phyloP scores from a whole-genome alignment of 2,888 invertebrate species.

The Ichneumoninae sp. region DNA sequence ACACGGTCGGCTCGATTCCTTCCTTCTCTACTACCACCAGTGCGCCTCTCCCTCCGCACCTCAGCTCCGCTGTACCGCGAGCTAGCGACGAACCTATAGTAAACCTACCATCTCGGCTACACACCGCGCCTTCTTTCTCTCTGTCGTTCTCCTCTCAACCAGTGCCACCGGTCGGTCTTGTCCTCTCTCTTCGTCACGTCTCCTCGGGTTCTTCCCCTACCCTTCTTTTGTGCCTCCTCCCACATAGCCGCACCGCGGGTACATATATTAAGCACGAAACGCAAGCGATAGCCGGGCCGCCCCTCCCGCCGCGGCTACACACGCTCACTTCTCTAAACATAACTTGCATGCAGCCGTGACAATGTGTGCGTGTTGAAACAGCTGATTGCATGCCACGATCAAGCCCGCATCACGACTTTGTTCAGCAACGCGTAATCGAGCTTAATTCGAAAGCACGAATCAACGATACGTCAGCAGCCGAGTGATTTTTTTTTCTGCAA shows the following conservation, averaged over 20 bases:
- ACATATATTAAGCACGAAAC: slow-evolving; percentile 50
- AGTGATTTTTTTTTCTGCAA: background rate
- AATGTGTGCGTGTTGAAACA: slow-evolving; percentile 21
- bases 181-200: slow-evolving; percentile 35
- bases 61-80: slow-evolving; percentile 21
- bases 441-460: slow-evolving; percentile 8
- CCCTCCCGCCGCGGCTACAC: background rate
- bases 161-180: background rate
- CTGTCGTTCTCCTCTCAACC: background rate
- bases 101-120: slow-evolving; percentile 18
- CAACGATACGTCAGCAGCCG: background rate
- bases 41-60: slow-evolving; percentile 58
- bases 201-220: slow-evolving; percentile 46
- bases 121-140: slow-evolving; percentile 28
- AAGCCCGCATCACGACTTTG: slow-evolving; percentile 19
- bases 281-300: slow-evolving; percentile 49
- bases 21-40: slow-evolving; percentile 64
- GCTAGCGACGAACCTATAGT: slow-evolving; percentile 31
- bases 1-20: slow-evolving; percentile 73
- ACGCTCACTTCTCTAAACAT: background rate
- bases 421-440: slow-evolving; percentile 24
- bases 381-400: slow-evolving; percentile 31
- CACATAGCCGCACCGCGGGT: slow-evolving; percentile 52
- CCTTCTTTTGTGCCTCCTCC: slow-evolving; percentile 58
- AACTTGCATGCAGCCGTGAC: slow-evolving; percentile 1